Percentiles rank a stretch among this genome's conserved stretches.
phyloP scores from a whole-genome alignment of 2,113 vertebrate species.

The Phaethon lepturus region DNA sequence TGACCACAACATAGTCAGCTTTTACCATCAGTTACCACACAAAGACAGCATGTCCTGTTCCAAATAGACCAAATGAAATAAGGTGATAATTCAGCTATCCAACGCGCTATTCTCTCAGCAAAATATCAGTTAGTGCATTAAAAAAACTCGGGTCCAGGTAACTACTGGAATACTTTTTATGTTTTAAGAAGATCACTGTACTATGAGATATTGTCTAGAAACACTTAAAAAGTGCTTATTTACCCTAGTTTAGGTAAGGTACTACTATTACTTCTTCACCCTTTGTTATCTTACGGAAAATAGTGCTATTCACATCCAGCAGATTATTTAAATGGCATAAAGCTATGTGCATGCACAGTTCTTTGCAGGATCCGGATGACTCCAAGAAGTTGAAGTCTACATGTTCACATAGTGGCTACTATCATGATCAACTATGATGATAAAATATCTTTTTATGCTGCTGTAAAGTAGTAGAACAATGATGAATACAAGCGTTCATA shows the following conservation, averaged over 20 bases:
- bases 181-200: neutral
- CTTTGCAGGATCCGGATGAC: neutral
- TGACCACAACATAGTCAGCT: neutral
- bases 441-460: neutral
- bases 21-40: neutral
- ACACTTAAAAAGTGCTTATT: neutral
- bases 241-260: neutral
- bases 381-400: neutral
- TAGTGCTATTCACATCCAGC: neutral
- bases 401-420: neutral
- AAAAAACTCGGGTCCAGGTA: neutral
- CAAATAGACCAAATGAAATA: neutral
- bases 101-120: neutral
- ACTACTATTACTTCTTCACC: neutral
- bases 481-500: neutral
- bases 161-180: neutral
- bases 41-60: neutral
- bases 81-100: neutral
- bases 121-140: neutral
- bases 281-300: neutral
- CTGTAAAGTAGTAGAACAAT: neutral
- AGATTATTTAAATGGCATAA: neutral
- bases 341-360: neutral
- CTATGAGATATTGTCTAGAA: neutral
- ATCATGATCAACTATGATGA: neutral